phyloP scores from a whole-genome alignment of 2,888 invertebrate species.

The Aphodius granarius region DNA sequence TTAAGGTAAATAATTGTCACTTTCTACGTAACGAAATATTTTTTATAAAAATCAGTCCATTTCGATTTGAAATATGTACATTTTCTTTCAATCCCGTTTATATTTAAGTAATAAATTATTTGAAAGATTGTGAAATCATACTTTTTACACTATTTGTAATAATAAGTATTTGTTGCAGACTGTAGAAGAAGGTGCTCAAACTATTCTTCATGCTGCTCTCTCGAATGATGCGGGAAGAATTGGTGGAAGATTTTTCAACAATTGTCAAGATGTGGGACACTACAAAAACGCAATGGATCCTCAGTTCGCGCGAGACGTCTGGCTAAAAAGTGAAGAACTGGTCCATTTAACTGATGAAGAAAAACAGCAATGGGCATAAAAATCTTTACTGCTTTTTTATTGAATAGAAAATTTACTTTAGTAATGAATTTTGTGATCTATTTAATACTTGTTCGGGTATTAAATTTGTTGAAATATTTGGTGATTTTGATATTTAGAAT shows the following conservation, averaged over 20 bases:
- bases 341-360: slow-evolving; percentile 20
- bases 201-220: slow-evolving; percentile 73
- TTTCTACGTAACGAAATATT: no score
- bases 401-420: neutral
- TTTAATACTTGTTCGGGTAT: no score
- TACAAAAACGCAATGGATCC: slow-evolving; percentile 63
- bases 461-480: no score
- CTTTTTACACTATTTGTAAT: no score
- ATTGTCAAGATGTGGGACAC: slow-evolving; percentile 62
- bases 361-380: slow-evolving; percentile 15
- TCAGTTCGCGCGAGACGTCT: slow-evolving; percentile 73
- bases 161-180: slow-evolving; percentile 70
- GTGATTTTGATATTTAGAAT: no score
- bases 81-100: no score
- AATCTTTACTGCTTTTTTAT: neutral
- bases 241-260: slow-evolving; percentile 77
- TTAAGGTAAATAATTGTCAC: neutral
- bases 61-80: no score
- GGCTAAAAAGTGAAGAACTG: slow-evolving; percentile 79
- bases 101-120: slow-evolving; percentile 17
- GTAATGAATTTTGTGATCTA: no score
- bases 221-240: slow-evolving; percentile 71
- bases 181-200: slow-evolving; percentile 78
- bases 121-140: no score
- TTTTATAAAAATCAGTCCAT: no score